Evolutionary conservation across 2,888 invertebrate genomes (phyloP).

Genomic region (Cylindroiulus punctatus): DNA sequence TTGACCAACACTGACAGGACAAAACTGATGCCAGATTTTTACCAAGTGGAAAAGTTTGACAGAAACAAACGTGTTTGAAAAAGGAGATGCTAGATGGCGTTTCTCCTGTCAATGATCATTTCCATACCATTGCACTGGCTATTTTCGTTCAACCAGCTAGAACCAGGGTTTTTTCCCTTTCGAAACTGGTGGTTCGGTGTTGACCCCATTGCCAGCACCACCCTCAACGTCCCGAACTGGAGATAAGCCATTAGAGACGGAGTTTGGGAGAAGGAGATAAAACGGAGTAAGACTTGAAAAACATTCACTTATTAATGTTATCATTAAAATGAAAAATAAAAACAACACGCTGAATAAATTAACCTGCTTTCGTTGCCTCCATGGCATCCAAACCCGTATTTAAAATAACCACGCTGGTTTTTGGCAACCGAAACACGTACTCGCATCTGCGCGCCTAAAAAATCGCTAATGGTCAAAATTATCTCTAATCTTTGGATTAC

Average conservation of each 20-base stretch:
- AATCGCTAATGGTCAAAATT: conserved; percentile 43
- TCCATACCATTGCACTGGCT: not conserved
- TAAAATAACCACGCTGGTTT: conserved; percentile 1
- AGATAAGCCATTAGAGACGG: conserved; percentile 44
- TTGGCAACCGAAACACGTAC: not conserved
- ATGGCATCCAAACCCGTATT: conserved; percentile 39
- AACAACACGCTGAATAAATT: conserved; percentile 45
- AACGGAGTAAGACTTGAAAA: conserved; percentile 36
- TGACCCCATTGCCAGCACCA: conserved; percentile 45
- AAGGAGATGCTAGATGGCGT: conserved; percentile 5
- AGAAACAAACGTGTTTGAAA: not conserved
- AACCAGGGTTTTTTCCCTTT: conserved; percentile 1
- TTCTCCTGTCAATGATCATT: not conserved
- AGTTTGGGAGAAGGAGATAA: conserved; percentile 16
- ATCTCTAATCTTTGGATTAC: conserved; percentile 47
- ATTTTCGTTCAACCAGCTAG: conserved; percentile 16
- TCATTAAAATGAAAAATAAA: conserved; percentile 47
- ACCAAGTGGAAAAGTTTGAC: too few relatives aligned
- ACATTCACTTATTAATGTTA: conserved; percentile 47
- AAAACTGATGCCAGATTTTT: too few relatives aligned
- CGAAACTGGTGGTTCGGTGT: conserved; percentile 5
- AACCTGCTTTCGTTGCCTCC: conserved; percentile 14
- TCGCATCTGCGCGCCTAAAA: conserved; percentile 10
- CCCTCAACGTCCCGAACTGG: not conserved
- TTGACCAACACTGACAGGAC: too few relatives aligned